Base-by-base conservation (phyloP, 1,140 invertebrate genomes). In the Drosophila watanabei region DNA sequence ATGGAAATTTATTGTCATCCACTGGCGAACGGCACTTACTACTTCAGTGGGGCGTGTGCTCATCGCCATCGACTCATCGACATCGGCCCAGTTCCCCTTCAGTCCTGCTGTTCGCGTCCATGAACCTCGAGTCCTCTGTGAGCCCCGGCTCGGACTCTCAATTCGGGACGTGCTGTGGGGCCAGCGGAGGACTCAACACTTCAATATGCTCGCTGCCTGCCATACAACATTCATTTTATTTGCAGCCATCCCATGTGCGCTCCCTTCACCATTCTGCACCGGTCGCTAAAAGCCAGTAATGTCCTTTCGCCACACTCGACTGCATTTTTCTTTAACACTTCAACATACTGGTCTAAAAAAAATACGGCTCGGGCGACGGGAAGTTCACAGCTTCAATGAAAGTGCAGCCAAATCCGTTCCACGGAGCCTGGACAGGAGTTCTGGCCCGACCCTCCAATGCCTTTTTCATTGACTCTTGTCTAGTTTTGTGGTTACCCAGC, bases 281-380 rank as follows among this genome's bases (percentile, higher is more conserved):
- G 73, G 81, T 81, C 85, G 86, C 86, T 89, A 89, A 89, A 89
- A 89, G 86, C 86, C 86, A 90, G 86, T 89, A 90, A 89, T 89
- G 86, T 89, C 82, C 86, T 90, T 86, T 89, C 82, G 86, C 86
- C 71, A 89, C 86, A 89, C 86, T 89, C 86, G 86, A 90, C 82
- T 89, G 86, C 82, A 90, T 89, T 89, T 89, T 89, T 89, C 86
- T 89, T 89, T 89, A 89, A 89, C 86, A 89, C 86, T 89, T 89
- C 86, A 90, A 86, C 89, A 85, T 89, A 88, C 84, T 82, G 79
- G 83, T 71, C 51, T 48, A 52, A 66, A 66, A 60, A 59, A 54
- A 66, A 52, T 32, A 65, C 32, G 43, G 45, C 73, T 62, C 45
- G 75, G 81, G 83, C 65, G 58, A n/a, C 45, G 75, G 66, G 68